Evolutionary conservation across 2,113 vertebrate genomes (phyloP), one percentile per base, ranked within the genome.

Genomic region (Xerus inauris): DNA sequence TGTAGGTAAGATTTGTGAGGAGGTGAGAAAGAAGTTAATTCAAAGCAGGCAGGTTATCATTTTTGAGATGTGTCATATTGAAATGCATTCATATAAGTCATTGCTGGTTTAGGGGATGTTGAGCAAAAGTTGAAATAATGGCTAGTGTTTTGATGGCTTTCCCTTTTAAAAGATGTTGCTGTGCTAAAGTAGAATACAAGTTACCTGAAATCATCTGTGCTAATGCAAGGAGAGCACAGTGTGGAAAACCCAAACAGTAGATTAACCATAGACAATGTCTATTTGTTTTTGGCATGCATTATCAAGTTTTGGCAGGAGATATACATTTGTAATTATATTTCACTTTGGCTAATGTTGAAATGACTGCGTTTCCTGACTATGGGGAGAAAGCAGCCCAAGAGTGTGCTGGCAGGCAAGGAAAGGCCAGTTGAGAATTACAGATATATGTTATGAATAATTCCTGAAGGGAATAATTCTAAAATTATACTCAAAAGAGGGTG

Each of bases 261-360:
- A 97, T 96, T 80, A 79, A 64, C 93, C 75, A 64, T 73, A 81
- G 87, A 92, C 97, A 96, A 72, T 69, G 73, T 96, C 94, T 95
- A 76, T 95, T 95, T 97, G 93, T 87, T 95, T 97, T 90, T 96
- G 97, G 97, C 93, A 67, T 6, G 67, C 80, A 35, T 94, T 85
- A 57, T 0, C 24, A 71, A 47, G 80, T 87, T 96, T 97, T 98
- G 97, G 97, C 97, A 98, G 95, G 75, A 97, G 93, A 82, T 76
- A 82, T 64, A 96, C 83, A 97, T 97, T 93, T 11, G 42, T 94
- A 98, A 97, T 97, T 96, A 96, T 96, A 93, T 96, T 97, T 98
- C 94, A 93, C 91, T 97, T 97, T 97, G 97, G 96, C 97, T 94
- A 92, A 97, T 95, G 95, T 93, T 96, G 91, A 95, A 97, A 97